Percentiles rank a stretch among this genome's conserved stretches.
phyloP scores from a whole-genome alignment of 2,888 invertebrate genomes.

The Morpho deidamia region DNA sequence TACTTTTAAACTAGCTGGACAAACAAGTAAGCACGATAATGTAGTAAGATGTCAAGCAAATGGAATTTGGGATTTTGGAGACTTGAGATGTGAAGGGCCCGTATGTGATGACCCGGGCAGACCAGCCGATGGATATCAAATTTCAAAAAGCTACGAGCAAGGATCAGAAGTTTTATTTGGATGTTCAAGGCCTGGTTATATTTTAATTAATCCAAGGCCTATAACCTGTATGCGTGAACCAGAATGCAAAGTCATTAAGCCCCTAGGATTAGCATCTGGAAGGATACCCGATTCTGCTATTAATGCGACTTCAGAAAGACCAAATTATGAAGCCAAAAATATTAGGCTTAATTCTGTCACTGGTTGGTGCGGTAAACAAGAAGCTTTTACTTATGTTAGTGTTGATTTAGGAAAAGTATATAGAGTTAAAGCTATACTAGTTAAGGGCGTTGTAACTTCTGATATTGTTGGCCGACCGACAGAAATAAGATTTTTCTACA shows the following conservation, averaged over 20 bases:
- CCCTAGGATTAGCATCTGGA: conserved; percentile 94
- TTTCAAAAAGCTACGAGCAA: conserved; percentile 90
- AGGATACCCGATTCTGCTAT: conserved; percentile 96
- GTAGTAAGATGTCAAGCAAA: conserved; percentile 94
- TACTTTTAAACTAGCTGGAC: conserved; percentile 95
- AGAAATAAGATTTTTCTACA: conserved; percentile 97
- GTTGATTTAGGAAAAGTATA: conserved; percentile 96
- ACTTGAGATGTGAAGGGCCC: conserved; percentile 96
- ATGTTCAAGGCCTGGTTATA: conserved; percentile 94
- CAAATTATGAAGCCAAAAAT: conserved; percentile 94
- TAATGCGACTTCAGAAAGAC: conserved; percentile 95
- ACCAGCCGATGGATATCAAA: conserved; percentile 94
- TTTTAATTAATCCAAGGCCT: conserved; percentile 93
- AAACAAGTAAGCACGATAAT: conserved; percentile 94
- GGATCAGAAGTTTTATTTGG: conserved; percentile 94
- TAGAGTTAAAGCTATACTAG: conserved; percentile 93
- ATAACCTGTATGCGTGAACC: conserved; percentile 95
- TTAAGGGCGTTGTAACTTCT: conserved; percentile 96
- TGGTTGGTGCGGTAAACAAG: conserved; percentile 98
- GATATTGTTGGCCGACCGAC: conserved; percentile 97
- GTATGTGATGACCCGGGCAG: conserved; percentile 97
- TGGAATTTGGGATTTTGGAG: conserved; percentile 98
- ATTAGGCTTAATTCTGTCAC: conserved; percentile 94
- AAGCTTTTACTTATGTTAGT: conserved; percentile 96
- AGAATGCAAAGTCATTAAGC: conserved; percentile 94